These are phyloP conservation scores for Nothocercus nigrocapillus DNA, from an alignment of 2,113 vertebrate species.

Conservation along the genomic window DNA sequence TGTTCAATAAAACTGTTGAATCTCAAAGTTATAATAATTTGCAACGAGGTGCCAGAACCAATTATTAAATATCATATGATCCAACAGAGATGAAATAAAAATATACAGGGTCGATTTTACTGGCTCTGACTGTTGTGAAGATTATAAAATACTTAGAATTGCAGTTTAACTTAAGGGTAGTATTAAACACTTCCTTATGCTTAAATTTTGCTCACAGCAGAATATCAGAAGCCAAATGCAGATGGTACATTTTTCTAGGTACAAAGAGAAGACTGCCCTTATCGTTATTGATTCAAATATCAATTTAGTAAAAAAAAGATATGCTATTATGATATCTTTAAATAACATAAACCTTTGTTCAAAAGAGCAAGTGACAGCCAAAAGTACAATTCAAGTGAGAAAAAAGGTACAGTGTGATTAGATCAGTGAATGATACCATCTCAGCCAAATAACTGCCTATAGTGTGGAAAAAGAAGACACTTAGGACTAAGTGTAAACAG, in stretches of 20 bases:
- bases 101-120: conserved; percentile 85
- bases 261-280: conserved; percentile 75
- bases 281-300: conserved; percentile 72
- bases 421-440: conserved; percentile 75
- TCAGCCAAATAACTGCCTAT: conserved; percentile 78
- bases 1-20: conserved; percentile 87
- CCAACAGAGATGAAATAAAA: conserved; percentile 87
- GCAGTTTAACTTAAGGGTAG: conserved; percentile 75
- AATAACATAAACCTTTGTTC: conserved; percentile 76
- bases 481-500: conserved; percentile 80
- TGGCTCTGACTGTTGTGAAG: conserved; percentile 79
- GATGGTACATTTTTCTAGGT: conserved; percentile 77
- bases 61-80: conserved; percentile 88
- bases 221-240: conserved; percentile 78
- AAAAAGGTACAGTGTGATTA: conserved; percentile 77
- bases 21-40: conserved; percentile 87
- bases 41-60: conserved; percentile 85
- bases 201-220: conserved; percentile 76
- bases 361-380: conserved; percentile 79
- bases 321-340: conserved; percentile 73
- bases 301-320: conserved; percentile 54
- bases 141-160: conserved; percentile 80
- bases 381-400: conserved; percentile 79
- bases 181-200: conserved; percentile 82
- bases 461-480: conserved; percentile 79